Base-by-base conservation (phyloP, 2,888 invertebrate genomes). In the Chironomus tentans region DNA sequence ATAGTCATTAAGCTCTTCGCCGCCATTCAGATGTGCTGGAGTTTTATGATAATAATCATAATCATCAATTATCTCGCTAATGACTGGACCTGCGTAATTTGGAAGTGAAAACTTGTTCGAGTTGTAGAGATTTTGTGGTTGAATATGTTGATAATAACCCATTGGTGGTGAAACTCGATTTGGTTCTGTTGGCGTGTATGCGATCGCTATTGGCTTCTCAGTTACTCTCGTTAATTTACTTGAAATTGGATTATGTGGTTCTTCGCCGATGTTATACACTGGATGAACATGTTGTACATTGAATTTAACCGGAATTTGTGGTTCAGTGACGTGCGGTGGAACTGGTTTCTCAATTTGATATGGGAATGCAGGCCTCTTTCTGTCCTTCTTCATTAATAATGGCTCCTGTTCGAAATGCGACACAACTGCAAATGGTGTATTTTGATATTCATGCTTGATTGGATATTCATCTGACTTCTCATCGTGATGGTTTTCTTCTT, bases 331-430 rank as follows among this genome's bases (percentile, higher is more conserved):
- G 38, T n/a, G 62, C 56, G 86, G 82, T 0, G 86, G 84, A 80
- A 88, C 87, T 0, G 89, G 89, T 76, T 87, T 85, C 79, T 89
- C 88, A 18, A 90, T 81, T 0, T 87, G 87, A 81, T 90, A 90
- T 0, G 90, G 90, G 78, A 90, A 90, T 78, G 89, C 87, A 0
- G 87, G 86, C 79, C 87, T 87, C 3, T 85, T 79, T 61, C 56
- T 76, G 12, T 68, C 68, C 77, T 83, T 83, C n/a, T 81, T 78
- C 77, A 82, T 83, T 61, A 85, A 80, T 50, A 86, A 83, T 7
- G 85, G 85, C 79, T 85, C 85, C 78, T 85, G 84, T 76, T 85
- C 84, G 78, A 80, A 82, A 77, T 83, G 82, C 1, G 83, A 81
- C 0, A 83, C 79, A 1, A 84, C 83, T 3, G 84, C 83, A 72